Evolutionary conservation across 1,140 invertebrate species (phyloP).

Genomic region (Drosophila grimshawi): DNA sequence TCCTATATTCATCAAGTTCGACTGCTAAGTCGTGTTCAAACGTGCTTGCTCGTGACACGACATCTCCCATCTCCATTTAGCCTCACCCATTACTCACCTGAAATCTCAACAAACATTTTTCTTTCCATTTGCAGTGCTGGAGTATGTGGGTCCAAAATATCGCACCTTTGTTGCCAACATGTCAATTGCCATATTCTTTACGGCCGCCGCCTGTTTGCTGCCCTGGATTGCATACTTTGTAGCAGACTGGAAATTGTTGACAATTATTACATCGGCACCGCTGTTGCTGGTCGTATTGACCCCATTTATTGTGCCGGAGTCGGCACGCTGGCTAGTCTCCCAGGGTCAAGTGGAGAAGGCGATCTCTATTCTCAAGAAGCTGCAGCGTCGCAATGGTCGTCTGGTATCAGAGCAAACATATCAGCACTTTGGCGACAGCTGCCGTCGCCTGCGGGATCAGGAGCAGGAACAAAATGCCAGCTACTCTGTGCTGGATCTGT

Average conservation of each 20-base stretch:
- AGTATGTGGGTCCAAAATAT: slow-evolving; percentile 95
- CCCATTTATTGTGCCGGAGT: slow-evolving; percentile 92
- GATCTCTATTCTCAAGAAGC: slow-evolving; percentile 90
- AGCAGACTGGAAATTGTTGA: slow-evolving; percentile 90
- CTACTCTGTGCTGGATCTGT: slow-evolving; percentile 92
- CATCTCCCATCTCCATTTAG: neutral
- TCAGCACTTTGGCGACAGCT: slow-evolving; percentile 87
- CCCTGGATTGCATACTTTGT: slow-evolving; percentile 93
- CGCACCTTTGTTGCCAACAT: slow-evolving; percentile 95
- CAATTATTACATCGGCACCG: slow-evolving; percentile 90
- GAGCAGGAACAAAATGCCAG: slow-evolving; percentile 87
- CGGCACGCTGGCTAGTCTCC: slow-evolving; percentile 92
- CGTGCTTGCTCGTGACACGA: too few species aligned
- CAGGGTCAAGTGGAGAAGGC: slow-evolving; percentile 92
- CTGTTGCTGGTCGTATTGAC: slow-evolving; percentile 89
- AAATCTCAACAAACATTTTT: too few species aligned
- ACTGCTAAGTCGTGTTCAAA: too few species aligned
- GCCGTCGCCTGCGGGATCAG: slow-evolving; percentile 85
- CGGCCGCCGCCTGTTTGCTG: slow-evolving; percentile 89
- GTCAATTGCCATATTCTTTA: slow-evolving; percentile 95
- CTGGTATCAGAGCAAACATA: slow-evolving; percentile 90
- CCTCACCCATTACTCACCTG: neutral
- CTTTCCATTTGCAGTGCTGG: slow-evolving; percentile 88
- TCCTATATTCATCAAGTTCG: too few species aligned
- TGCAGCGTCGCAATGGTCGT: slow-evolving; percentile 91